Evolutionary conservation across 2,888 invertebrate species (phyloP), one percentile per base, ranked within the genome.

Genomic region (Amphipyra berbera): DNA sequence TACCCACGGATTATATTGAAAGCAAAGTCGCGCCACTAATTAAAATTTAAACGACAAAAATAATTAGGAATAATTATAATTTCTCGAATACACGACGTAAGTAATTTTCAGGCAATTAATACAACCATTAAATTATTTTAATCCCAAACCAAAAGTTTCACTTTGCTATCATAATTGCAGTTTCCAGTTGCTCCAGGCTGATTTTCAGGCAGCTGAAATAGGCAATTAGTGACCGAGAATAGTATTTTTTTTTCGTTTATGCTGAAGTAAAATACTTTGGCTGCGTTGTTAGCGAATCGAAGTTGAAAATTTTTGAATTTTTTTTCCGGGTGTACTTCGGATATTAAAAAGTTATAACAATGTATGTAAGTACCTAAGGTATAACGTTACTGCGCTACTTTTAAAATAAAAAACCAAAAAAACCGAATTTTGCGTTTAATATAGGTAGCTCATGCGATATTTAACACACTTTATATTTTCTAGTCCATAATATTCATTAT

Each of bases 141-240:
- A 69, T 64, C 58, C 63, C 48, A 40, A 68, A 60, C 69, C 13
- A 45, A 73, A 77, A 78, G 68, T 82, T 79, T 62, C 45, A 70
- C 76, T 71, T 73, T 63, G 77, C 76, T 79, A 76, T 84, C 81
- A 83, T 86, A 84, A 86, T 84, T 82, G 77, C 76, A 71, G 77
- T 81, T 82, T 76, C 71, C 79, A 79, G 78, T 79, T 74, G 72
- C 62, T 60, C 60, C 53, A 56, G 68, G 76, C 80, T 77, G 80
- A 79, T 81, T 85, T 83, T 76, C 81, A 79, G 69, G 69, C 73
- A 73, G 78, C 76, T 78, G 76, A 79, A 86, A 86, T 83, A 86
- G 84, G 84, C 84, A 87, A 89, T 88, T 87, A 86, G 83, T 70
- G 57, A 69, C 68, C 61, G 73, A 46, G 69, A 79, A 78, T 78